Evolutionary conservation across 1,140 invertebrate genomes (phyloP).

Genomic region (Trichonephila inaurata): DNA sequence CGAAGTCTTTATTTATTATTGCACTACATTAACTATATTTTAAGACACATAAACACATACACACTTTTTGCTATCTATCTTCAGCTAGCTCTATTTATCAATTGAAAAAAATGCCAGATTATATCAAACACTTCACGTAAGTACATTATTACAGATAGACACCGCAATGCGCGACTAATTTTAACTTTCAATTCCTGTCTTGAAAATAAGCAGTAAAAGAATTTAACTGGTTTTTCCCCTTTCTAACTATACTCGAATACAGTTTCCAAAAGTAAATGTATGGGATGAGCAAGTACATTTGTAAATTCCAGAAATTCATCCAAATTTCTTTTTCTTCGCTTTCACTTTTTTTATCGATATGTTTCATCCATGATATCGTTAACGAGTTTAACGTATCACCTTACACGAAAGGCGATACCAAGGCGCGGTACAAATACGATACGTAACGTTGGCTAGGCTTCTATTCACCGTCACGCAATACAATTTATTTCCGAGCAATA

Average conservation of each 20-base stretch:
- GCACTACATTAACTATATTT: no score
- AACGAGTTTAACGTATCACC: slow-evolving; percentile 30
- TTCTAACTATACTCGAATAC: neutral
- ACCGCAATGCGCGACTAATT: neutral
- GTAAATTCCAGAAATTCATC: neutral
- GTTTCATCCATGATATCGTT: slow-evolving; percentile 11
- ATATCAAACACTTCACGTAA: no score
- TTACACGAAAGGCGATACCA: slow-evolving; percentile 3
- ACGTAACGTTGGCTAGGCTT: neutral
- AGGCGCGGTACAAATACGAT: neutral
- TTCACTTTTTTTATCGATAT: neutral
- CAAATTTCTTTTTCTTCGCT: neutral
- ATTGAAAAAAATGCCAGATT: no score
- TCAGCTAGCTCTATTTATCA: no score
- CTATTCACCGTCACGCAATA: slow-evolving; percentile 32
- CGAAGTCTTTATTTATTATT: no score
- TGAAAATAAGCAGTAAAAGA: neutral
- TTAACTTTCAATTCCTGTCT: neutral
- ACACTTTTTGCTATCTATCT: no score
- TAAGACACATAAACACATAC: no score
- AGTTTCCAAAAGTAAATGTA: neutral
- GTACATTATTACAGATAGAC: no score
- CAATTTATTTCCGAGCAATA: slow-evolving; percentile 38
- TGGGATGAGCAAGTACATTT: neutral
- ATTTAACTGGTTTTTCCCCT: neutral